Base-by-base conservation (phyloP, 1,140 invertebrate genomes). In the Babylonia areolata region DNA sequence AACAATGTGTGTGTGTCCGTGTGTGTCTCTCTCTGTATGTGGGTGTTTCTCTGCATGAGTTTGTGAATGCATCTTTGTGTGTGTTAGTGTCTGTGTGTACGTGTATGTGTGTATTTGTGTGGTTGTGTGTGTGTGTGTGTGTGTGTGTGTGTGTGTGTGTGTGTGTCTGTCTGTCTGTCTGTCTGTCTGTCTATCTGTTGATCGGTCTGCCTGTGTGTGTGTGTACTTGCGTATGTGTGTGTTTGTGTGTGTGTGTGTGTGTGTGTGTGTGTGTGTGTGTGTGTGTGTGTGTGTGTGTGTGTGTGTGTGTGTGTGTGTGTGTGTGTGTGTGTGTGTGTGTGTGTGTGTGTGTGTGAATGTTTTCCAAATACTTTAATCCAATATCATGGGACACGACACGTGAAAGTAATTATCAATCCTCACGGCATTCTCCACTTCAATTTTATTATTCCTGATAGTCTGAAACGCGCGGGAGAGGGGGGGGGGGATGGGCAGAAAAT, bases 201-300 rank as follows among this genome's bases (percentile, higher is more conserved):
- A 20, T 9, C 3, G 15, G 58, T 64, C 17, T 15, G 20, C 23
- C 9, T 64, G 58, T 64, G 58, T 64, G 58, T 64, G 58, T 15
- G 20, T 64, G 58, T 64, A 20, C 23, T 3, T 64, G 6, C 23
- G 9, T 64, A 3, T 64, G 58, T 23, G 20, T 23, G 58, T 23
- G 58, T 23, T 6, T 23, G 20, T 64, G 58, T 64, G 58, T 15
- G 58, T 64, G 58, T 64, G 58, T 64, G 58, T 64, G 58, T 64
- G 58, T 64, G 58, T 64, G 58, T 64, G 58, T 64, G 58, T 64
- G 58, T 64, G 58, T 64, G 58, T 64, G 58, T 64, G 58, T 64
- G 58, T 64, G 58, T 64, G 58, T 64, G 58, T 64, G 58, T 64
- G 58, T 64, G 58, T 64, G 58, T 64, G 58, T 64, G 58, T 64